Evolutionary conservation across 1,140 invertebrate species (phyloP).

Genomic region (Lepidurus couesii): DNA sequence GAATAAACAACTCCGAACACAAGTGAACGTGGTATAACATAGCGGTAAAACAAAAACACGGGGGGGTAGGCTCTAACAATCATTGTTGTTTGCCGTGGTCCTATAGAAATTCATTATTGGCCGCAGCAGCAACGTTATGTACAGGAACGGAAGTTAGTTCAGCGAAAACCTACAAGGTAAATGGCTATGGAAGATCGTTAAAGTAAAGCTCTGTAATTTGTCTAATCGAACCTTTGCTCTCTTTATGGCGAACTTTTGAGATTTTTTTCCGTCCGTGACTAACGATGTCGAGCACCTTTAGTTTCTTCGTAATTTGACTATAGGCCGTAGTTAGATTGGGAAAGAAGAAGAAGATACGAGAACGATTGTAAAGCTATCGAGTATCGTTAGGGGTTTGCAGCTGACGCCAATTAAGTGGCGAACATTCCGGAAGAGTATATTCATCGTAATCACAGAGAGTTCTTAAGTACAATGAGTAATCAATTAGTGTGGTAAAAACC

Average conservation of each 20-base stretch:
- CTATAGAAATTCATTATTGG: background rate
- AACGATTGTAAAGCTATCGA: no score
- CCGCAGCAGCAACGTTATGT: background rate
- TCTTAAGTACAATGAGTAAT: no score
- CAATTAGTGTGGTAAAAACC: no score
- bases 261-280: background rate
- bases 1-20: background rate
- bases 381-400: no score
- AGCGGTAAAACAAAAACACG: no score
- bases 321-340: no score
- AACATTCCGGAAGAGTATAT: no score
- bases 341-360: no score
- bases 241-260: background rate
- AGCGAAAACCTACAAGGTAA: conserved; percentile 1
- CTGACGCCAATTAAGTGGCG: no score
- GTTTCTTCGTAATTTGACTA: no score
- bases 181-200: background rate
- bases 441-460: no score
- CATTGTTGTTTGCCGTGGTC: background rate
- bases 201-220: background rate
- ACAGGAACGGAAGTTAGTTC: conserved; percentile 1
- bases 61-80: background rate
- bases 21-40: no score
- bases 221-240: background rate
- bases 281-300: background rate